Evolutionary conservation across 2,888 invertebrate genomes (phyloP), one percentile per base, ranked within the genome.

Genomic region (Euproctis similis): DNA sequence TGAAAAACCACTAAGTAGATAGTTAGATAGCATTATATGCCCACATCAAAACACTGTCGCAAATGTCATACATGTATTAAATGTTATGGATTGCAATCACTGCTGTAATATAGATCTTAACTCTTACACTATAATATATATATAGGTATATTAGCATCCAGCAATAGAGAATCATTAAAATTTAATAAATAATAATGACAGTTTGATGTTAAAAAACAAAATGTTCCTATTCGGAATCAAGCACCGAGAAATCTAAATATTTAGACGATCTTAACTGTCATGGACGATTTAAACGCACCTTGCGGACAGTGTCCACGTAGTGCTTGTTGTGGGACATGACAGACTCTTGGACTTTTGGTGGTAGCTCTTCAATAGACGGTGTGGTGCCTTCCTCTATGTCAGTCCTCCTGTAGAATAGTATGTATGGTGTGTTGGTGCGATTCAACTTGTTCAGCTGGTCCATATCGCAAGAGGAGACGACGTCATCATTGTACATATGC

Each of bases 401-500:
- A 26, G 72, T 69, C 8, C 80, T 69, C 9, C 65, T 46, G 59
- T 95, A 95, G 58, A 95, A 92, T 21, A 95, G 74, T 36, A 95
- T 91, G 59, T 95, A 95, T 0, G 95, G 93, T 0, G 95, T 94
- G 59, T 92, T 91, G 8, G 91, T 90, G 2, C 90, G 88, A 40
- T 87, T 86, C 4, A 92, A 78, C 12, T 75, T 75, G 46, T 88
- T 88, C 24, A 93, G 76, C 30, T 90, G 88, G 1, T 84, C 76
- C 4, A 89, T 85, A 5, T 87, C 85, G 8, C 88, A 86, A 20
- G 71, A 64, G 1, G 87, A 86, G 1, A 95, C 93, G n/a, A 86
- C 76, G 35, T 89, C 90, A 52, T 95, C 95, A 58, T 95, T 94
- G 59, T 93, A 94, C 57, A 90, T 88, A 63, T 89, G 92, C 95